These are phyloP conservation scores for Synergus gifuensis DNA, from an alignment of 2,888 invertebrate genomes.

Conservation along the genomic window DNA sequence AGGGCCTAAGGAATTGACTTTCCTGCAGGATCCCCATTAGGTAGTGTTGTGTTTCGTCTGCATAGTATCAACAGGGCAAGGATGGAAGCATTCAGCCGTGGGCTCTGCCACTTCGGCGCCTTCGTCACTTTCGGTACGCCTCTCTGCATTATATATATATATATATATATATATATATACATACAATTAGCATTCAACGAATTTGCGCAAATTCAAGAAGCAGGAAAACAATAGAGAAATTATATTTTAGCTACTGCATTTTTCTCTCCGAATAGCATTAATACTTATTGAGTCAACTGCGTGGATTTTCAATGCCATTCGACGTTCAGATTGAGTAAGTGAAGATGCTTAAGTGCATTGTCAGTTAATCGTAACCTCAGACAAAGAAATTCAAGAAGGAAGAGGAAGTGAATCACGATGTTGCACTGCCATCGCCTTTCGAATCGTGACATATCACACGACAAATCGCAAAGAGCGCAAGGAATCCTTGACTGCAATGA, in stretches of 20 bases:
- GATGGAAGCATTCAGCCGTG: conserved; percentile 52
- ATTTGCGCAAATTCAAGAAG: not conserved
- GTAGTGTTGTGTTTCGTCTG: conserved; percentile 55
- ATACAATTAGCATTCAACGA: conserved; percentile 56
- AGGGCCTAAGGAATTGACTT: conserved; percentile 62
- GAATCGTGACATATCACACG: conserved; percentile 3
- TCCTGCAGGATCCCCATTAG: conserved; percentile 52
- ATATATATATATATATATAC: too few species aligned
- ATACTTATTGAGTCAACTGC: not conserved
- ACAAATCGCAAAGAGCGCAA: conserved; percentile 40
- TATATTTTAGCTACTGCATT: not conserved
- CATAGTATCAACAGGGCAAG: conserved; percentile 50
- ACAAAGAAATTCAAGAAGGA: not conserved
- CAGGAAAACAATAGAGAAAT: not conserved
- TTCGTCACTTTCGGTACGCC: conserved; percentile 56
- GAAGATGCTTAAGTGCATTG: not conserved
- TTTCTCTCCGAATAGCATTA: not conserved
- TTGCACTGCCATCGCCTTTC: conserved; percentile 41
- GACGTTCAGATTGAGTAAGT: not conserved
- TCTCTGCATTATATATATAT: conserved; percentile 56
- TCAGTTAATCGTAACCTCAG: not conserved
- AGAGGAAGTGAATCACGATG: conserved; percentile 53
- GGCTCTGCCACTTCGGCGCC: conserved; percentile 39
- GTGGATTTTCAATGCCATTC: not conserved
- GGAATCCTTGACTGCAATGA: conserved; percentile 38